Conservation (phyloP, 2,113 vertebrate genomes). For the Esox niger region DNA sequence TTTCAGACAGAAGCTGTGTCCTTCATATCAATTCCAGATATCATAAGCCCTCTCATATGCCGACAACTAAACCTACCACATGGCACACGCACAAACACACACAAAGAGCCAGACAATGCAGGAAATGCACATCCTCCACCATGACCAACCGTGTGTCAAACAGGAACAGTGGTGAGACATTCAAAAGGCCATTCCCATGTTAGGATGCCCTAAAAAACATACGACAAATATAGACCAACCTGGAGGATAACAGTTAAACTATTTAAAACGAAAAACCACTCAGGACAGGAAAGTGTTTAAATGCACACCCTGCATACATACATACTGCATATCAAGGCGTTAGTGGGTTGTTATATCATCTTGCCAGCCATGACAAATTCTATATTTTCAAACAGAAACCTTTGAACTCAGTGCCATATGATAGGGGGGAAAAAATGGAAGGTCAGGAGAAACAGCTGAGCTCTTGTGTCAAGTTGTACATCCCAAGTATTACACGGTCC, state of each 20-base stretch:
- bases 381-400: constrained; percentile 27
- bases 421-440: no score
- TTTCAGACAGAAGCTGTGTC: not conserved
- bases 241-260: not conserved
- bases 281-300: not conserved
- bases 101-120: not conserved
- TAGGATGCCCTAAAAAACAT: no score
- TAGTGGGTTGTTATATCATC: no score
- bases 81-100: not conserved
- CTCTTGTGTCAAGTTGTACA: no score
- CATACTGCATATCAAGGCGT: constrained; percentile 10
- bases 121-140: no score
- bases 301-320: constrained; percentile 15
- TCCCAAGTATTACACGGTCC: no score
- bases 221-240: constrained; percentile 14
- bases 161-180: no score
- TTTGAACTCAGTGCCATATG: constrained; percentile 30
- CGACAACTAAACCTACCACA: constrained; percentile 2
- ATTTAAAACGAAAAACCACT: no score
- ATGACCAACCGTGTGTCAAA: not conserved
- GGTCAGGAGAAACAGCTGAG: no score
- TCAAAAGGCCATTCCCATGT: no score
- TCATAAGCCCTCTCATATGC: constrained; percentile 10
- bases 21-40: not conserved
- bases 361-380: no score